Evolutionary conservation across 1,140 invertebrate species (phyloP), one percentile per base, ranked within the genome.

Genomic region (Drosophila kepulauana): DNA sequence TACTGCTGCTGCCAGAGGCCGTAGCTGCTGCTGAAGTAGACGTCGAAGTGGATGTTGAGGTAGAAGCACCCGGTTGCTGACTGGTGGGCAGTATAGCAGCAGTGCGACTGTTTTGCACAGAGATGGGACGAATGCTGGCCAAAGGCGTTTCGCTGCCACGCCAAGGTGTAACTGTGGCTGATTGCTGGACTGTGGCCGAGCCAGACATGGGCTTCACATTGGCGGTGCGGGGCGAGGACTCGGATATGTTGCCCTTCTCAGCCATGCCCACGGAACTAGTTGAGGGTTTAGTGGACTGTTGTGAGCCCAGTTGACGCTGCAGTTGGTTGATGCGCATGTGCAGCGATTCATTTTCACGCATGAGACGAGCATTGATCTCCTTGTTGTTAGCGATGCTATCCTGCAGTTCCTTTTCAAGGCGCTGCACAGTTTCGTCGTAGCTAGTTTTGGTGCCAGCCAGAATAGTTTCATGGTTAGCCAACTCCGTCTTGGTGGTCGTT

Each of bases 181-280:
- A 94, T 51, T 94, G 93, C 13, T 94, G 93, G 0, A 82, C 89
- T 1, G 91, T 92, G 38, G 88, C 86, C 10, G 82, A 94, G 78
- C 97, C 97, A 10, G 97, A 96, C 96, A 99, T 98, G 1, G 98
- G 98, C 92, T 98, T 98, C 33, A 99, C 98, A 92, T 99, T 99
- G 8, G 98, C 98, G 8, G 95, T 96, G 3, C 92, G 82, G 0
- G 97, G 97, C 5, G 97, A 96, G 46, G 97, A 96, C 81, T 98
- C 97, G 0, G 94, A 95, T 0, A 94, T 94, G 16, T 94, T 94
- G 87, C 97, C 95, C 75, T 97, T 96, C 61, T 94, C 93, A 54
- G 95, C 93, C 64, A 94, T 93, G 57, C 94, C 92, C 62, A 95
- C 93, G 35, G 94, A 93, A 91, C 94, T 95, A 75, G 95, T 94